Evolutionary conservation across 2,888 invertebrate species (phyloP).

Genomic region (Drosophila prostipennis): DNA sequence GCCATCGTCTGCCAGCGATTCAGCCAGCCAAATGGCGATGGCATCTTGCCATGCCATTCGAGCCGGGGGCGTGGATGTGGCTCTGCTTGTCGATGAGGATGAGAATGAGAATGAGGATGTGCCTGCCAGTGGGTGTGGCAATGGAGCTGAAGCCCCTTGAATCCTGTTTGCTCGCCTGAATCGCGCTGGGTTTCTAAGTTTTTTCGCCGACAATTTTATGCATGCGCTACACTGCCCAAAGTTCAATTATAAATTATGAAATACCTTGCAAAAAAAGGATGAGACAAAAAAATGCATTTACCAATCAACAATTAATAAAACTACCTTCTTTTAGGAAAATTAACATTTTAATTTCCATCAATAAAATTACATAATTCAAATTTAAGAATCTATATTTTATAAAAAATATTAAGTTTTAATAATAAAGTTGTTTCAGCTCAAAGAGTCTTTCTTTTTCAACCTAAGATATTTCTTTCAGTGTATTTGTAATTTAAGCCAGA

Average conservation of each 20-base stretch:
- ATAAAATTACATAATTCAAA: no score
- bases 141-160: constrained; percentile 32
- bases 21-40: constrained; percentile 60
- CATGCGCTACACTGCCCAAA: constrained; percentile 52
- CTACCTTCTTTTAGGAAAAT: no score
- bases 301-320: no score
- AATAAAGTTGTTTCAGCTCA: no score
- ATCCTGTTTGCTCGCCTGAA: constrained; percentile 46
- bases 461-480: constrained; percentile 36
- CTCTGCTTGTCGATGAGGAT: constrained; percentile 15
- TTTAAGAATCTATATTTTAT: no score
- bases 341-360: no score
- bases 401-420: no score
- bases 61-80: constrained; percentile 55
- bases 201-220: constrained; percentile 61
- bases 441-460: no score
- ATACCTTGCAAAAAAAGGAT: neutral
- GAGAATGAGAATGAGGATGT: constrained; percentile 5
- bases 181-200: constrained; percentile 55
- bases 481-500: constrained; percentile 63
- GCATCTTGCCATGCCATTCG: constrained; percentile 72
- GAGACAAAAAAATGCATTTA: no score
- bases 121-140: constrained; percentile 40
- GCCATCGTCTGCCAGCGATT: constrained; percentile 46
- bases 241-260: neutral